phyloP scores from a whole-genome alignment of 2,113 vertebrate genomes.

The Dasyprocta punctata region DNA sequence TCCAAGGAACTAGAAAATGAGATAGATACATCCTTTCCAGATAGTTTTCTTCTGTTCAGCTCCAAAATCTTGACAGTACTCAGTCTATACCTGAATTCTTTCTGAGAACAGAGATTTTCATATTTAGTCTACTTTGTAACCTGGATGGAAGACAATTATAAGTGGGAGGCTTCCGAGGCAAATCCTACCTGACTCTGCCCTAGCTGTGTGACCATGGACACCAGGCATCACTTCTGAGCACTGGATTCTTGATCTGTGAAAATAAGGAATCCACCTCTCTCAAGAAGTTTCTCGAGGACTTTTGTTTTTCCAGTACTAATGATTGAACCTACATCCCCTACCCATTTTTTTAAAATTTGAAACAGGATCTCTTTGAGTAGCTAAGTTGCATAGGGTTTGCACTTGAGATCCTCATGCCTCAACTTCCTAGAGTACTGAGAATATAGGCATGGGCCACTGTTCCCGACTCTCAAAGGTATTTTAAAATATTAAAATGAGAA shows the following conservation, averaged over 20 bases:
- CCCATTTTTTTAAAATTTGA: not conserved
- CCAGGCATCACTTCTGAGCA: not conserved
- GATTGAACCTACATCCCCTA: not conserved
- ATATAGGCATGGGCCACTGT: not conserved
- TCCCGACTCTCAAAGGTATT: not conserved
- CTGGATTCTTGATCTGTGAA: conserved; percentile 19
- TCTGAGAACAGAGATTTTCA: not conserved
- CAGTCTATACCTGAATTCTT: not conserved
- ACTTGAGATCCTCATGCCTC: not conserved
- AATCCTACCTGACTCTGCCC: not conserved
- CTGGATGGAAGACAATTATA: not conserved
- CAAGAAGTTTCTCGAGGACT: not conserved
- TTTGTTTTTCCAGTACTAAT: not conserved
- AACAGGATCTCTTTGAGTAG: not conserved
- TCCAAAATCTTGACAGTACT: not conserved
- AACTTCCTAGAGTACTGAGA: not conserved
- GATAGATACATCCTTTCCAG: not conserved
- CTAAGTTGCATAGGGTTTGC: not conserved
- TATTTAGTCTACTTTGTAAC: not conserved
- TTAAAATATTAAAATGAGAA: conserved; percentile 7
- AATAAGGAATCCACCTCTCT: not conserved
- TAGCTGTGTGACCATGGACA: not conserved
- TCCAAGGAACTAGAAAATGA: not conserved
- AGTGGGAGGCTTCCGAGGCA: not conserved
- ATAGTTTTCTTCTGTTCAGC: not conserved